Evolutionary conservation across 2,888 invertebrate genomes (phyloP).

Genomic region (Acholoe squamosa): DNA sequence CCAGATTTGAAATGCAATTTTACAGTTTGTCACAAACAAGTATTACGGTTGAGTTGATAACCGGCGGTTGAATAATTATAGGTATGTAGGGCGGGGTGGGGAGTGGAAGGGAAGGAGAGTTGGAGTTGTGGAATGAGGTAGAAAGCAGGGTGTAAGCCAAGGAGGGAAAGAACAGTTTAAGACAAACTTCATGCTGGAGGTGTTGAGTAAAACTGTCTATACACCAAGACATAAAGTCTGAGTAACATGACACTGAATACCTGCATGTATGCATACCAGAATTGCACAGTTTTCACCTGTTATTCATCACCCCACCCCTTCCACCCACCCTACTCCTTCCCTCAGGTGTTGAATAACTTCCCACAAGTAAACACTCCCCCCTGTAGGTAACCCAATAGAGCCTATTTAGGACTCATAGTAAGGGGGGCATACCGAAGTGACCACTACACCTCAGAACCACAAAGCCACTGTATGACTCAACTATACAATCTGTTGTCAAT

Average conservation of each 20-base stretch:
- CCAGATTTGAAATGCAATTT: no score
- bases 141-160: no score
- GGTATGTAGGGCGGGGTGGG: neutral
- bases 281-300: neutral
- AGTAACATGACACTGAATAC: no score
- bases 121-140: neutral
- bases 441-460: neutral
- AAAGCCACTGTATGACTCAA: constrained; percentile 21
- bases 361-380: constrained; percentile 13
- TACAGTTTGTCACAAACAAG: no score
- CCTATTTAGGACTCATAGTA: neutral
- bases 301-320: neutral
- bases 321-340: neutral
- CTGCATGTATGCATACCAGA: no score
- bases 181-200: no score
- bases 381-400: neutral
- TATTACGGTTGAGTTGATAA: no score
- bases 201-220: no score
- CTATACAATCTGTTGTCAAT: constrained; percentile 3
- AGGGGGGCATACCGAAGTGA: neutral
- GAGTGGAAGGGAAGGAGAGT: neutral
- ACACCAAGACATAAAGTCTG: no score
- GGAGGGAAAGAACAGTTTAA: no score
- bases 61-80: neutral
- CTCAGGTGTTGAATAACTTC: constrained; percentile 19